Evolutionary conservation across 2,797 vertebrate genomes (phyloP).

Genomic region (Ciconia nigra): DNA sequence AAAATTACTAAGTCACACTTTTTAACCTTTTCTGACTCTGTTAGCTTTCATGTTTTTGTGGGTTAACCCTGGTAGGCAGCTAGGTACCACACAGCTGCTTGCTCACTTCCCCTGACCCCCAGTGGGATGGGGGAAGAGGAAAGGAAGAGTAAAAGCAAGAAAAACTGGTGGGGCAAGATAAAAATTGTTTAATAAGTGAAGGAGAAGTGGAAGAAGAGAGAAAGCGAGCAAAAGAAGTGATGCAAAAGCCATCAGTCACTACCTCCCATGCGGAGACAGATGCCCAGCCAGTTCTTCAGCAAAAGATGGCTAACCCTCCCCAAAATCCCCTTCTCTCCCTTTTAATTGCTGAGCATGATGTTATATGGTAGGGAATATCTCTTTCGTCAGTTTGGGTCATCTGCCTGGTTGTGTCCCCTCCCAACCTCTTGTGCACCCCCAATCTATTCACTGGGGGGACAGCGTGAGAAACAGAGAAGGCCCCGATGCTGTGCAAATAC

Average conservation of each 20-base stretch:
- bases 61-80: neutral
- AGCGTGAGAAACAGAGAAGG: neutral
- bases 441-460: neutral
- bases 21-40: neutral
- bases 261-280: neutral
- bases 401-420: neutral
- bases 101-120: neutral
- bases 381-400: neutral
- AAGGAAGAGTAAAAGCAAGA: neutral
- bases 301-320: neutral
- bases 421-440: neutral
- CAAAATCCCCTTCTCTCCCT: neutral
- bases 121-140: neutral
- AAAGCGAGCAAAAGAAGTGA: neutral
- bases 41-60: neutral
- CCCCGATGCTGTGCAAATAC: accelerated
- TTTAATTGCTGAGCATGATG: neutral
- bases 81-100: neutral
- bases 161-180: neutral
- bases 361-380: no score
- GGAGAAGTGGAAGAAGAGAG: neutral
- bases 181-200: neutral
- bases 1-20: neutral
- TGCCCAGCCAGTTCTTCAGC: neutral
- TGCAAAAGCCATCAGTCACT: neutral